Base-by-base conservation (phyloP, 2,888 invertebrate genomes). In the Trileptium ribeirensis region DNA sequence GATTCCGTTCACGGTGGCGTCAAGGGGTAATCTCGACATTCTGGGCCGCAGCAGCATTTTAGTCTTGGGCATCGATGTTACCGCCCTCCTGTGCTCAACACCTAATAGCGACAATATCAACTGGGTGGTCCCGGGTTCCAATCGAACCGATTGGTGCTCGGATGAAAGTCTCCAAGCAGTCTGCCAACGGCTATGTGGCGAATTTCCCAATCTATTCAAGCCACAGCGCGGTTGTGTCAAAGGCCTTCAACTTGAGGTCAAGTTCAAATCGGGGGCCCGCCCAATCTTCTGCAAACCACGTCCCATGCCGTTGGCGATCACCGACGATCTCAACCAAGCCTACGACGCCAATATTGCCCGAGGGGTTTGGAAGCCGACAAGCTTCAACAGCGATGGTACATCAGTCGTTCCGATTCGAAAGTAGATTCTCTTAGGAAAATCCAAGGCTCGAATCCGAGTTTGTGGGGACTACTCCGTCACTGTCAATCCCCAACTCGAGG, bases 381-480 rank as follows among this genome's bases (percentile, higher is more conserved):
- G n/a, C 3, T 70, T 70, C 70, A 19, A n/a, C 70, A n/a, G n/a
- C 15, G 3, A 70, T 36, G 70, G 70, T 15, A 70, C 70, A 70
- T n/a, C 70, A 8, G 70, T 70, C 8, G 70, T 70, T 15, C 70
- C 70, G 15, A 70, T 70, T n/a, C 3, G n/a, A n/a, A 70, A 70
- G 33, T 8, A 8, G 15, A 15, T 70, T 8, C 70, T 70, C 8
- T n/a, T n/a, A 31, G 70, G 70, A 15, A 8, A 70, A 36, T 15
- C 31, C 8, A 70, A 70, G n/a, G 70, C 70, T 31, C 3, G n/a
- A n/a, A 8, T 75, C 31, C 77, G 77, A n/a, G 34, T 75, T n/a
- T 75, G 77, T 75, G 77, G 77, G 38, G 77, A 75, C n/a, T 38
- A 37, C 8, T 38, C 37, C n/a, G 34, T 75, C 29, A 75, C 77